Evolutionary conservation across 2,113 vertebrate genomes (phyloP).

Genomic region (Cyrtonyx montezumae): DNA sequence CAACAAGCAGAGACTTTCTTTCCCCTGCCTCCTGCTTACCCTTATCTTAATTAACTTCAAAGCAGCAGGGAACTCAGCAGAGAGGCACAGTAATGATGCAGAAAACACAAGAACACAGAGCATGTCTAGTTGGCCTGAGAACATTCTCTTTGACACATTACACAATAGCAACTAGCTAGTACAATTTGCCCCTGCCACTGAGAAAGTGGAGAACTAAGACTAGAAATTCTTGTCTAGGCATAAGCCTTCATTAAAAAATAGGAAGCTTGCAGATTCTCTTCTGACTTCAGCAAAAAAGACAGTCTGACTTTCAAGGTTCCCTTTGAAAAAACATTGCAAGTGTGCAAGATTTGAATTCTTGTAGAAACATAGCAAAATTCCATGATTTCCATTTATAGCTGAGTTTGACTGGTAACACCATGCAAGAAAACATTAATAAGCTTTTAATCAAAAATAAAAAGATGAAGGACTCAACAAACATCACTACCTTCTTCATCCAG

Average conservation of each 20-base stretch:
- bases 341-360: neutral
- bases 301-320: neutral
- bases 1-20: slow-evolving; percentile 53
- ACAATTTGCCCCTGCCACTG: slow-evolving; percentile 50
- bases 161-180: slow-evolving; percentile 61
- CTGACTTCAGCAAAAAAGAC: neutral
- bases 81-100: slow-evolving; percentile 72
- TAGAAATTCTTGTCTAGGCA: slow-evolving; percentile 21
- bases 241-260: neutral
- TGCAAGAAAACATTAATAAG: neutral
- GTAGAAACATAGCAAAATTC: neutral
- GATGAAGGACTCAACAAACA: neutral
- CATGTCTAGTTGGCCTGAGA: slow-evolving; percentile 62
- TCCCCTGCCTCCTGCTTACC: slow-evolving; percentile 42
- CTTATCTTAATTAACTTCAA: slow-evolving; percentile 73
- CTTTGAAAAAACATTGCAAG: neutral
- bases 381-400: neutral
- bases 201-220: slow-evolving; percentile 22
- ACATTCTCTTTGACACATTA: slow-evolving; percentile 71
- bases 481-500: slow-evolving; percentile 84
- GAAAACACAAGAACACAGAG: slow-evolving; percentile 65
- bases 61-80: slow-evolving; percentile 62
- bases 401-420: neutral
- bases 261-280: neutral
- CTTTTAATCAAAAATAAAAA: neutral